Evolutionary conservation across 2,797 vertebrate genomes (phyloP), one percentile per base, ranked within the genome.

Genomic region (Diplodus sargus): DNA sequence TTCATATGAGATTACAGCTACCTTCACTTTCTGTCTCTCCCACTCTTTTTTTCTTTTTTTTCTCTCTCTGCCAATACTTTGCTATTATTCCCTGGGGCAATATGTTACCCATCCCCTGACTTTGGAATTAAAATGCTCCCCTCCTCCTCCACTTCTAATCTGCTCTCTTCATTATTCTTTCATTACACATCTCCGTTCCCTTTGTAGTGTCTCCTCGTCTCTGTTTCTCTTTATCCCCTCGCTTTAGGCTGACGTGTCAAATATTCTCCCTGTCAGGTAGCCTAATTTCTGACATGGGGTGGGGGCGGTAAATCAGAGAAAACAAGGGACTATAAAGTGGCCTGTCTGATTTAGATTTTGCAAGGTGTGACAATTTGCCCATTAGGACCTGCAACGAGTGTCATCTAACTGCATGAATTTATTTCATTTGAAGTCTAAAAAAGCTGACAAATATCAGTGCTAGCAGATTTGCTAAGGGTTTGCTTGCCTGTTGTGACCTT

Each of bases 121-220:
- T 93, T 90, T 89, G 91, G 91, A 92, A 94, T 94, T 91, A 94
- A 94, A 94, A 89, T 88, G 85, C 87, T 78, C 80, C 80, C 87
- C 75, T 86, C 84, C 87, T 87, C 84, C 87, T 88, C 78, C 81
- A 81, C 90, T 87, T 89, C 90, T 92, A 92, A 92, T 93, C 88
- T 92, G 71, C 71, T 87, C 90, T 84, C 85, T 91, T 92, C 89
- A 93, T 92, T 92, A 93, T 92, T 93, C 89, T 94, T 94, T 94
- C 91, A 90, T 91, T 91, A 84, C 85, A 87, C 87, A 84, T 87
- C 82, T 81, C 84, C 65, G 51, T 70, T 90, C 64, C 83, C 91
- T 93, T 93, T 94, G 92, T 91, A 92, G 91, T 91, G 75, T 78
- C 80, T 85, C 85, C 73, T 16, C 84, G 87, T 88, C 85, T 89